Base-by-base conservation (phyloP, 2,113 vertebrate genomes). In the Lathamus discolor region DNA sequence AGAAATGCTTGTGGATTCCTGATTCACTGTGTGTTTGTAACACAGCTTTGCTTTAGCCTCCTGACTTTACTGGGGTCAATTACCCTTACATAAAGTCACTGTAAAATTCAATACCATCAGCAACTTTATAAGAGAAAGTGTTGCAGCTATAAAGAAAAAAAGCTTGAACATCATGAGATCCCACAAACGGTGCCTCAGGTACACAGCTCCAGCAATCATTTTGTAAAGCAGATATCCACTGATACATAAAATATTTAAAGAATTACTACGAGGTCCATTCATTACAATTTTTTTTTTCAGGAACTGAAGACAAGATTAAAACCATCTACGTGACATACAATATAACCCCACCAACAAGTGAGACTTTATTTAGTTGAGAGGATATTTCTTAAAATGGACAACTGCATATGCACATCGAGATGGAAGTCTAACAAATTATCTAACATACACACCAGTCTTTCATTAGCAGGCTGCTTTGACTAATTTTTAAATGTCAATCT, bases 1-100 rank as follows among this genome's bases (percentile, higher is more conserved):
- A 70, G 25, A 13, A 79, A 63, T 17, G 49, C 5, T 51, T 43
- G 28, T 54, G 7, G 23, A 86, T 51, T 44, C 16, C 48, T 55
- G 43, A 61, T 16, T 78, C 35, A 33, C 25, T 0, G 0, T 12
- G 5, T 2, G 0, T 3, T 8, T 52, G 18, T 35, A 41, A 54
- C n/a, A 37, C 1, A 48, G 27, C 12, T 49, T 52, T 23, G 14
- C 35, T 73, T 77, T 62, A 78, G 37, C 37, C 22, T 86, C 25
- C 12, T 9, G 17, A 59, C 22, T 19, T 59, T 59, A 29, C n/a
- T n/a, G 37, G 18, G n/a, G 18, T 39, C 44, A 68, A 18, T 8
- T 16, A 44, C 52, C 17, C 18, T n/a, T 62, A 23, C 8, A 25
- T 59, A 85, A 92, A 31, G 22, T 8, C 25, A 28, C 37, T 37